phyloP scores from a whole-genome alignment of 2,797 vertebrate genomes.

The Novumbra hubbsi region DNA sequence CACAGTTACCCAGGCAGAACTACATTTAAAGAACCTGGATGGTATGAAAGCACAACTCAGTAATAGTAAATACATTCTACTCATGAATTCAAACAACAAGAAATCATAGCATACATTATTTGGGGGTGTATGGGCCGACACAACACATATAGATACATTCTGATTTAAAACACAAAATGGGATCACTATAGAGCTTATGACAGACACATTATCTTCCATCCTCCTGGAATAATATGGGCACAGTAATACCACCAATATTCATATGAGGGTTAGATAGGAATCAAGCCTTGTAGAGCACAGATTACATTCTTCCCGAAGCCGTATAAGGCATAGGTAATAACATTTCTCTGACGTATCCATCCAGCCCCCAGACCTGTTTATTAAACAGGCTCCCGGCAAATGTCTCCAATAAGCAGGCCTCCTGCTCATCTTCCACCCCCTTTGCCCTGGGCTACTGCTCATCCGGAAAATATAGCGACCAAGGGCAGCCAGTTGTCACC shows the following conservation, averaged over 20 bases:
- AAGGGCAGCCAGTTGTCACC: background rate
- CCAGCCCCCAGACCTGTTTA: constrained; percentile 59
- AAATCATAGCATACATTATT: no score
- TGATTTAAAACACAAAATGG: constrained; percentile 14
- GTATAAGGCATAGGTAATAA: constrained; percentile 67
- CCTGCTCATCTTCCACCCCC: constrained; percentile 32
- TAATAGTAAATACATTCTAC: no score
- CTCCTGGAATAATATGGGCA: constrained; percentile 29
- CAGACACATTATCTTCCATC: constrained; percentile 39
- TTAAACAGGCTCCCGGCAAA: constrained; percentile 61
- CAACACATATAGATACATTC: background rate
- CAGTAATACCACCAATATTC: constrained; percentile 39
- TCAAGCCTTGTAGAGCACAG: constrained; percentile 43
- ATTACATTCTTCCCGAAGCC: constrained; percentile 56
- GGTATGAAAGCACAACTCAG: no score
- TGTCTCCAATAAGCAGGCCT: constrained; percentile 60
- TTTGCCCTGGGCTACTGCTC: constrained; percentile 10
- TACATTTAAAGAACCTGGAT: no score
- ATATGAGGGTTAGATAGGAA: constrained; percentile 51
- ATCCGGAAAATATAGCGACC: background rate
- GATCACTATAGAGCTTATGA: constrained; percentile 26
- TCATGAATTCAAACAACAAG: no score
- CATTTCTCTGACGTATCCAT: constrained; percentile 66
- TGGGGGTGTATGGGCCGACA: no score
- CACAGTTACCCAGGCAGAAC: no score